Evolutionary conservation across 2,888 invertebrate species (phyloP).

Genomic region (Dinocampus coccinellae): DNA sequence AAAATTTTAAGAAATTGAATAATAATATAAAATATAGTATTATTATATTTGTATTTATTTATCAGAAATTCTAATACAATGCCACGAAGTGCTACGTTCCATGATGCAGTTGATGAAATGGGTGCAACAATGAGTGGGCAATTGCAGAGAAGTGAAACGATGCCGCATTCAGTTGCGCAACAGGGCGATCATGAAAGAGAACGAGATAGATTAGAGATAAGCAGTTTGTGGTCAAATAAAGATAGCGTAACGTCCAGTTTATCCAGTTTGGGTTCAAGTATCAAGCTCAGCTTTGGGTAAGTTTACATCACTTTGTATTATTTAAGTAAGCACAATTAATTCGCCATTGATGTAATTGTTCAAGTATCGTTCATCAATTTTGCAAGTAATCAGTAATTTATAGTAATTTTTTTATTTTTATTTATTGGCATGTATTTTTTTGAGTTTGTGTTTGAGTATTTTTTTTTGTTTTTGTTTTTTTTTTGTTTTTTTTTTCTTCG

Average conservation of each 20-base stretch:
- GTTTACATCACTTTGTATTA: constrained; percentile 38
- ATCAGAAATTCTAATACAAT: constrained; percentile 53
- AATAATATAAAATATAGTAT: not conserved
- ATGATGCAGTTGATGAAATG: constrained; percentile 63
- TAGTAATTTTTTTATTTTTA: constrained; percentile 51
- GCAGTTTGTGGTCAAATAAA: constrained; percentile 66
- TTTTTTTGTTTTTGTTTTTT: constrained; percentile 49
- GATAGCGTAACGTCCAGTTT: constrained; percentile 79
- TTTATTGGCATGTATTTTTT: constrained; percentile 29
- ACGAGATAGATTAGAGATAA: constrained; percentile 63
- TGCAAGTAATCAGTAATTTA: constrained; percentile 26
- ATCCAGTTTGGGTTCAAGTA: constrained; percentile 84
- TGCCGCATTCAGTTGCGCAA: constrained; percentile 67
- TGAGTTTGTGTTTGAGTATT: constrained; percentile 41
- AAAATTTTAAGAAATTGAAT: constrained; percentile 3
- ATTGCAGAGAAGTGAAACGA: constrained; percentile 65
- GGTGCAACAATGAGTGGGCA: constrained; percentile 57
- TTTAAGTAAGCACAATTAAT: not conserved
- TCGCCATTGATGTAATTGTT: constrained; percentile 11
- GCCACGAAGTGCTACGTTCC: constrained; percentile 69
- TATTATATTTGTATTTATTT: constrained; percentile 35
- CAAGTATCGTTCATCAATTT: constrained; percentile 1
- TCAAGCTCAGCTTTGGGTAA: constrained; percentile 90
- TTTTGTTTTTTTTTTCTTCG: constrained; percentile 41
- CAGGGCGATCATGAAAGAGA: constrained; percentile 66